These are phyloP conservation scores for Alaudala cheleensis DNA, from an alignment of 2,113 vertebrate species.

Conservation along the genomic window DNA sequence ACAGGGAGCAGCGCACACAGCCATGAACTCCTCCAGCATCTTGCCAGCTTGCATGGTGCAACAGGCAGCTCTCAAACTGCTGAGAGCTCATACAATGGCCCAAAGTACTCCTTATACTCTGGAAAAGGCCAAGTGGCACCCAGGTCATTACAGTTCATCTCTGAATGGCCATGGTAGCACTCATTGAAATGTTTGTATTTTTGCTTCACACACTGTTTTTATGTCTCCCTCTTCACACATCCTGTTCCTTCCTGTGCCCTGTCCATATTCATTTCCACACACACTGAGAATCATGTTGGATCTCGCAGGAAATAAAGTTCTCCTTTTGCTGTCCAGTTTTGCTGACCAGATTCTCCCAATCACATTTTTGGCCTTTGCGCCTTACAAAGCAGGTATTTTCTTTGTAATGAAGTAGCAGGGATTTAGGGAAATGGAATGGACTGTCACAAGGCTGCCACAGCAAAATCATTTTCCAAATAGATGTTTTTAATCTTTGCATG, in stretches of 20 bases:
- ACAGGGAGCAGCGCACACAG: not conserved
- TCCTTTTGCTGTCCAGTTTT: not conserved
- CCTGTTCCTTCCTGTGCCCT: not conserved
- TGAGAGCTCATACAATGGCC: not conserved
- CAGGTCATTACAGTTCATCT: not conserved
- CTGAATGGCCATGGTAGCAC: not conserved
- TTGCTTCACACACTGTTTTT: not conserved
- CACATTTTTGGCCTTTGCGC: not conserved
- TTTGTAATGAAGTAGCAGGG: accelerated
- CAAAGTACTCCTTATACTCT: not conserved
- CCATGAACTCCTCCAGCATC: not conserved
- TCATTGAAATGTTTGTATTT: not conserved
- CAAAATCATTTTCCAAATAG: not conserved
- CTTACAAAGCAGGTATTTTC: not conserved
- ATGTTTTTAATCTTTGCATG: not conserved
- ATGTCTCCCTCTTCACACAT: not conserved
- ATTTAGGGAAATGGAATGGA: not conserved
- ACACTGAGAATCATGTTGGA: not conserved
- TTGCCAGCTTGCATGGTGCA: not conserved
- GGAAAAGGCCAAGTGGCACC: not conserved
- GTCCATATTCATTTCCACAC: not conserved
- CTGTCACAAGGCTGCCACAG: not conserved
- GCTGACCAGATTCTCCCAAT: not conserved
- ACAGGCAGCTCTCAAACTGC: not conserved
- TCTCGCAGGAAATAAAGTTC: not conserved